These are phyloP conservation scores for Hydraecia micacea DNA, from an alignment of 2,888 invertebrate genomes.

Conservation along the genomic window DNA sequence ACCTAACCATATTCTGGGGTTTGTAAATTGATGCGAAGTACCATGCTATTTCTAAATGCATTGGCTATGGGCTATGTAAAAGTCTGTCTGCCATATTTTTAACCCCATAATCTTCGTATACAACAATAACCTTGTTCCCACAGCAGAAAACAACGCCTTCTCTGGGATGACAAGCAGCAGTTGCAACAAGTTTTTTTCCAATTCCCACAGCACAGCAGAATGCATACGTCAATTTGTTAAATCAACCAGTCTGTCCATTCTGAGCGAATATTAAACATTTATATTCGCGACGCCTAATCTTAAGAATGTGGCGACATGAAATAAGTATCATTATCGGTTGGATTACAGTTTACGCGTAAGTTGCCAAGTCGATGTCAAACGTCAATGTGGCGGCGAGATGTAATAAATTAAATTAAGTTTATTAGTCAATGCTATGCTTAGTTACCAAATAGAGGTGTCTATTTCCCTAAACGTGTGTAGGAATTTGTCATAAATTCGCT, in stretches of 20 bases:
- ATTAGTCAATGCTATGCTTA: conserved; percentile 46
- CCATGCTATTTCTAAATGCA: not conserved
- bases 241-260: conserved; percentile 55
- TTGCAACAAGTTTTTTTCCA: conserved; percentile 27
- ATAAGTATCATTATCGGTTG: conserved; percentile 69
- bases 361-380: conserved; percentile 66
- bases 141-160: conserved; percentile 6
- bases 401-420: conserved; percentile 70
- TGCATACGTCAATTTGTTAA: conserved; percentile 36
- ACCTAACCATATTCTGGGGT: not conserved
- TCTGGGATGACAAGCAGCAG: conserved; percentile 3
- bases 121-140: conserved; percentile 16
- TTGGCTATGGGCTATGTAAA: not conserved
- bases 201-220: conserved; percentile 41
- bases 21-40: not conserved
- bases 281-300: conserved; percentile 67
- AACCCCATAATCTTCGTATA: not conserved
- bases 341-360: conserved; percentile 68
- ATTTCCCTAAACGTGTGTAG: conserved; percentile 71
- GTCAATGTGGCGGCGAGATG: conserved; percentile 68
- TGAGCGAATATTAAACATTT: conserved; percentile 65
- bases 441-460: conserved; percentile 70
- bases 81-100: not conserved
- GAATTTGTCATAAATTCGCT: conserved; percentile 72
- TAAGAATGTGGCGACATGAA: conserved; percentile 70